A percentile compares a stretch with the other conserved stretches of the same genome.
Conservation (phyloP, 2,113 vertebrate genomes). For the Emydura subglobosa region DNA sequence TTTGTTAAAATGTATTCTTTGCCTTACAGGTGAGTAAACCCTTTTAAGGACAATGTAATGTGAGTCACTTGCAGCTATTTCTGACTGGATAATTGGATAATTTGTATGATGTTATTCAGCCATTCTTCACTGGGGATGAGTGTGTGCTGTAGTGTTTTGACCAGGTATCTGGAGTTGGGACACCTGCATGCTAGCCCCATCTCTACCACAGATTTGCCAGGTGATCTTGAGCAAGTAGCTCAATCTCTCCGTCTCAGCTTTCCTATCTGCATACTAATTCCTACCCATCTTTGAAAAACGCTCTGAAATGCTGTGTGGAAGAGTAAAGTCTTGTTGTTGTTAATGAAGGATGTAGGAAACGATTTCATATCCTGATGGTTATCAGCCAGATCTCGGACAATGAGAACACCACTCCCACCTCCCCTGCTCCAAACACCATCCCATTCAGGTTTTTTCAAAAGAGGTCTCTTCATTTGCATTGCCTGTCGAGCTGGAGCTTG, state of each 20-base stretch:
- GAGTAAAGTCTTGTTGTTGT: fast-evolving
- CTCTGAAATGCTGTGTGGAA: fast-evolving
- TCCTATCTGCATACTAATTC: fast-evolving
- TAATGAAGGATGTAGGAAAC: background rate
- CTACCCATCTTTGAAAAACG: fast-evolving
- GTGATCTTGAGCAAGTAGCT: background rate
- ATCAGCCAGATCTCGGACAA: background rate
- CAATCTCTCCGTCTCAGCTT: background rate
- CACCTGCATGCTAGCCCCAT: fast-evolving
- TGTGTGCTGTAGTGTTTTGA: fast-evolving
- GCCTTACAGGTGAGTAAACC: background rate
- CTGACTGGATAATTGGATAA: background rate
- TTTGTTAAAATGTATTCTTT: background rate
- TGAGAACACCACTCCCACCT: background rate
- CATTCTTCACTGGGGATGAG: fast-evolving
- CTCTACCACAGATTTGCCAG: background rate
- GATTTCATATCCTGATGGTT: background rate
- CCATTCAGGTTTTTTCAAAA: background rate
- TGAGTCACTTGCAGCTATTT: background rate
- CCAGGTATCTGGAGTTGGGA: fast-evolving
- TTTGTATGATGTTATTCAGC: background rate
- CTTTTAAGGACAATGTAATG: background rate
- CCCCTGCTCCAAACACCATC: background rate
- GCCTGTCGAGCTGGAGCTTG: background rate
- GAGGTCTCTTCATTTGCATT: background rate